Percentiles rank a stretch among this genome's conserved stretches.
These are phyloP conservation scores for Resseliella maxima DNA, from an alignment of 2,888 invertebrate genomes.

Conservation along the genomic window DNA sequence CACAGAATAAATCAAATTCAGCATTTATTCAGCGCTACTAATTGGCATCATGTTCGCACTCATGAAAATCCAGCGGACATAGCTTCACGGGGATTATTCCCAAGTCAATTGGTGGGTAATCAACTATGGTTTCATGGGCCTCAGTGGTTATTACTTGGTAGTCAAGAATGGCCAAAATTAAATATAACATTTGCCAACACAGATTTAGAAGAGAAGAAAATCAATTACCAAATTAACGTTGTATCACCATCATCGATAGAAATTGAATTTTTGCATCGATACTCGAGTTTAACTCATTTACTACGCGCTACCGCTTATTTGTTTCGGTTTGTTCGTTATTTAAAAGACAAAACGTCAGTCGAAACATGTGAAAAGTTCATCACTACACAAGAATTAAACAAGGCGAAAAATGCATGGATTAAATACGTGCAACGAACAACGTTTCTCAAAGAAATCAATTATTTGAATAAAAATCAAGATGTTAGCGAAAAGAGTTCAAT, in stretches of 20 bases:
- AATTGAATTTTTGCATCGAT: background rate
- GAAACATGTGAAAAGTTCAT: background rate
- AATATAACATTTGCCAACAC: background rate
- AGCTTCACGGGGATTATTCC: conserved; percentile 17
- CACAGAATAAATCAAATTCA: conserved; percentile 18
- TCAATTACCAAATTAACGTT: background rate
- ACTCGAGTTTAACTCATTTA: background rate
- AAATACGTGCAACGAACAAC: conserved; percentile 37
- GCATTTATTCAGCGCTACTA: background rate
- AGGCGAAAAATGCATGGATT: background rate
- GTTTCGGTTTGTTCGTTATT: background rate
- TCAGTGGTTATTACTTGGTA: conserved; percentile 43
- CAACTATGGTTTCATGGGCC: conserved; percentile 51
- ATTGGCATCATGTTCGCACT: conserved; percentile 33
- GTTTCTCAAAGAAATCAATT: conserved; percentile 22
- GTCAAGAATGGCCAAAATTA: background rate
- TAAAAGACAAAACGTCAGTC: background rate
- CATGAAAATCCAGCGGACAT: conserved; percentile 56
- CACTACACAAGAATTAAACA: background rate
- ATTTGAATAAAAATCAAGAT: background rate
- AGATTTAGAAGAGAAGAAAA: background rate
- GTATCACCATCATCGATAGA: background rate
- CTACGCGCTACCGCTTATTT: background rate
- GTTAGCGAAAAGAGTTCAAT: conserved; percentile 1
- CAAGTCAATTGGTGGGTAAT: background rate